Evolutionary conservation across 2,888 invertebrate species (phyloP), one percentile per base, ranked within the genome.

Genomic region (Drosophila paranaensis): DNA sequence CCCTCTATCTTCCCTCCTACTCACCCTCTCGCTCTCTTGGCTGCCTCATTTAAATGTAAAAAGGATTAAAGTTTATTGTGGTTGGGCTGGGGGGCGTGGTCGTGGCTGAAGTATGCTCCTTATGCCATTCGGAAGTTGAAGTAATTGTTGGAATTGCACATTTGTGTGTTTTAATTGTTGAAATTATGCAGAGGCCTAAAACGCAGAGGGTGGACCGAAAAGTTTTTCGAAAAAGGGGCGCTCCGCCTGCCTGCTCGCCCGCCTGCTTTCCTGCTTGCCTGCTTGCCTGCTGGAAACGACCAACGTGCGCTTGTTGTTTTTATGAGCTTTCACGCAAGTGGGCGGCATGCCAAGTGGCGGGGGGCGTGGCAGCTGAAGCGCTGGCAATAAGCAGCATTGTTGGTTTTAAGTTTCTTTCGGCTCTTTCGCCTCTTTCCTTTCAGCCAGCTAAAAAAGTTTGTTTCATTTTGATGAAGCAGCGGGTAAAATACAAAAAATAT

Each of bases 131-230:
- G 86, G 73, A 85, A 81, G 86, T 79, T 85, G 70, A 63, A 72
- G 85, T 81, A 81, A 81, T 81, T 81, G 82, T 61, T 82, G 45
- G 78, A 78, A 82, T 76, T 82, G 86, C 86, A 85, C 86, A 82
- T 83, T 80, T 81, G 83, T 82, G 83, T 74, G 83, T 71, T 77
- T 82, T 81, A 81, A 81, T 81, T 81, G 83, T 77, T 65, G 51
- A 72, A 81, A 80, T 80, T 82, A 83, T 82, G 81, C 75, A 82
- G 67, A 71, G 60, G 64, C 77, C 69, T 43, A 56, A 46, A 54
- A 45, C 42, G 39, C 14, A 14, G 61, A 54, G 69, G 61, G 58
- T 53, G 39, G 55, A 67, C 58, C 51, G 35, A 65, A 77, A 76
- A 69, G 55, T 56, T 74, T 76, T 64, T 0, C 27, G 35, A 20